Evolutionary conservation across 2,797 vertebrate genomes (phyloP), one percentile per base, ranked within the genome.

Genomic region (Gymnodraco acuticeps): DNA sequence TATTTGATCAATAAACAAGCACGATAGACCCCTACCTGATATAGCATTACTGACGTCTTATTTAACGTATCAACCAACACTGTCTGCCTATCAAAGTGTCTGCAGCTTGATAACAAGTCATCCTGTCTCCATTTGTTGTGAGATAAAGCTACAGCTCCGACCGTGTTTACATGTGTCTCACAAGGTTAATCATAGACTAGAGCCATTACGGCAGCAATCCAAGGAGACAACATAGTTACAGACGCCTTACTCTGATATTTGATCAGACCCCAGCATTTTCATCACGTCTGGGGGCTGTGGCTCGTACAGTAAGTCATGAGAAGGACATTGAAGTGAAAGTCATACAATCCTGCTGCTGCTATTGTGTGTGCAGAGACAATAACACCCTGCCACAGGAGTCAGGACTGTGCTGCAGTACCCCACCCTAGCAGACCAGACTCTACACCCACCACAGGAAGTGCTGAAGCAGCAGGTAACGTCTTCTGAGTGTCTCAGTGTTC

Each of bases 391-490:
- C 62, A 72, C 67, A 82, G 33, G 52, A 68, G 43, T 51, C 62
- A 27, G 27, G 27, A 27, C 27, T 27, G 27, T 70, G 46, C 85
- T 82, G 88, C 91, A 88, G 85, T 65, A 87, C 84, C 80, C 81
- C 88, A 80, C 87, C 89, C 87, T 60, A 64, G 23, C 55, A 19
- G 60, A 89, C 90, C 89, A 64, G 78, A 73, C 53, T 27, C 19
- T 38, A 54, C 54, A 56, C 11, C 16, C 62, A 45, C 52, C 46
- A 15, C 42, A 68, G 68, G 64, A 71, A 78, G 51, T 61, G 81
- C 81, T 75, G 81, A 78, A 66, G 13, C 77, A 72, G 81, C 23
- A 0, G 15, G 38, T 41, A 17, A 12, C 27, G 64, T 41, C 72
- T 62, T 52, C 55, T n/a, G 69, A 76, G 33, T 33, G 56, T 15